A percentile compares a stretch with the other conserved stretches of the same genome.
These are phyloP conservation scores for Drosophila rellima DNA, from an alignment of 2,888 invertebrate genomes.

Conservation along the genomic window DNA sequence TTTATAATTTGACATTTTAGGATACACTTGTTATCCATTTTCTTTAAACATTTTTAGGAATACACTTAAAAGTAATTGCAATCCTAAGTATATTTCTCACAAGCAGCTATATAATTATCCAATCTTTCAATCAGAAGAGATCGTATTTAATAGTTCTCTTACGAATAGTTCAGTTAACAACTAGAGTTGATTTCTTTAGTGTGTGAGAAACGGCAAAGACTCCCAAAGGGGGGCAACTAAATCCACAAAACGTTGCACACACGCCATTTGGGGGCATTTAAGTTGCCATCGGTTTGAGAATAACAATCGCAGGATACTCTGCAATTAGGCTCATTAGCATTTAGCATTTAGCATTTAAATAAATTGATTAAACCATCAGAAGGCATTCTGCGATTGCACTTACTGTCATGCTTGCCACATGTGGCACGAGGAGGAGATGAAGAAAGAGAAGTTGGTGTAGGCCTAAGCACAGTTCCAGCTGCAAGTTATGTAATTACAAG, in stretches of 20 bases:
- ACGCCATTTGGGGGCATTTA: constrained; percentile 31
- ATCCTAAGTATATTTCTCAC: background rate
- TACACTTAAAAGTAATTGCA: constrained; percentile 1
- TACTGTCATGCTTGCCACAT: constrained; percentile 11
- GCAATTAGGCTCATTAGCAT: constrained; percentile 60
- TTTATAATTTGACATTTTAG: background rate
- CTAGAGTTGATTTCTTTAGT: constrained; percentile 7
- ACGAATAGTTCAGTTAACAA: constrained; percentile 3
- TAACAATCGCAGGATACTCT: constrained; percentile 49
- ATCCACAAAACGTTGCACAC: constrained; percentile 7
- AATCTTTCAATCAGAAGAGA: constrained; percentile 3
- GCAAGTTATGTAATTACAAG: constrained; percentile 63
- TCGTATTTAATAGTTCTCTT: constrained; percentile 1
- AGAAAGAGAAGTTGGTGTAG: background rate
- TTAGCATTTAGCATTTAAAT: constrained; percentile 58
- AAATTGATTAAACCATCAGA: constrained; percentile 64
- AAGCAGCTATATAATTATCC: background rate
- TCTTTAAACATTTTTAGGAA: background rate
- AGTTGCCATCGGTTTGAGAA: constrained; percentile 39
- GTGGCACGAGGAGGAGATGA: background rate
- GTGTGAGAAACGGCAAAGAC: background rate
- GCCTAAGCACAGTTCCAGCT: constrained; percentile 26
- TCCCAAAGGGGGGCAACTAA: background rate
- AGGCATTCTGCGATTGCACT: constrained; percentile 21
- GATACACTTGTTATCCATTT: background rate